Conservation (phyloP, 2,797 vertebrate species). For the Falco biarmicus region DNA sequence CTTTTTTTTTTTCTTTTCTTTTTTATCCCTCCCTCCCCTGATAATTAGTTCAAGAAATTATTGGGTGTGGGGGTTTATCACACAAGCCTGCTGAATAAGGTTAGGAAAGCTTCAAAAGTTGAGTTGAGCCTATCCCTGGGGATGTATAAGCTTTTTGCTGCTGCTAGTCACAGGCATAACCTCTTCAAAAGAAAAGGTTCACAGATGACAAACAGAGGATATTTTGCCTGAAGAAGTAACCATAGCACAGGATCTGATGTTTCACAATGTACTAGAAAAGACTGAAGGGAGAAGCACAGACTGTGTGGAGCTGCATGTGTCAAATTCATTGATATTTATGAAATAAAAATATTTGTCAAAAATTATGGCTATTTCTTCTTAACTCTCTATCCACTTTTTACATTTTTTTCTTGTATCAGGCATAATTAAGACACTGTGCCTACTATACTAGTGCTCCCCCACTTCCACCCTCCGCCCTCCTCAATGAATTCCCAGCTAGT, state of each 20-base stretch:
- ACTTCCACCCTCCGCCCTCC: too few species aligned
- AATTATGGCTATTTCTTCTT: neutral
- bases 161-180: neutral
- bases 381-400: neutral
- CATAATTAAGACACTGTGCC: neutral
- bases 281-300: neutral
- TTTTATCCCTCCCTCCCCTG: neutral
- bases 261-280: neutral
- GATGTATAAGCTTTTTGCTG: neutral
- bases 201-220: neutral
- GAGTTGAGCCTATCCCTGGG: neutral
- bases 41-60: neutral
- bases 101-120: neutral
- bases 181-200: neutral
- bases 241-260: neutral
- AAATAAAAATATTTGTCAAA: neutral
- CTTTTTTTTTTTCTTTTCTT: neutral
- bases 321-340: neutral
- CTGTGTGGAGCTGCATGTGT: neutral
- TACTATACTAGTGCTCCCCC: too few species aligned
- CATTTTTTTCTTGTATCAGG: neutral
- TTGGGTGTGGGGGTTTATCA: neutral
- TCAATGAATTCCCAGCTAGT: neutral
- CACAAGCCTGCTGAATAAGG: neutral
- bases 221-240: neutral